Conservation (phyloP, 1,140 invertebrate species). For the Bombyx mandarina region DNA sequence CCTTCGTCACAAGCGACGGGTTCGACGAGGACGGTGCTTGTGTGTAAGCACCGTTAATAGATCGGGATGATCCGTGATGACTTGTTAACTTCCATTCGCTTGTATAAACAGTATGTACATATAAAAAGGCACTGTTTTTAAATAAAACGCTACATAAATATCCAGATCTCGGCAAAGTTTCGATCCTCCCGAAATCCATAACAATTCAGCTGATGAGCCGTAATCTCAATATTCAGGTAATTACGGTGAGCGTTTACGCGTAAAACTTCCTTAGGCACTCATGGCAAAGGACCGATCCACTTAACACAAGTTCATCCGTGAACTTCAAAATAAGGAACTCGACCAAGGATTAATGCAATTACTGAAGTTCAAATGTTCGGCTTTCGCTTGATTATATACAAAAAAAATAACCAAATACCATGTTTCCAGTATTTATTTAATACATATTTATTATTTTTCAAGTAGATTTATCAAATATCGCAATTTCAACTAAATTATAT, state of each 20-base stretch:
- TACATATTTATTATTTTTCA: no score
- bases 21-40: no score
- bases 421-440: not conserved
- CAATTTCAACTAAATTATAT: no score
- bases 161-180: no score
- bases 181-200: not conserved
- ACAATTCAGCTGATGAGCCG: constrained; percentile 7
- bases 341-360: constrained; percentile 33
- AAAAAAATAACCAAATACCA: constrained; percentile 1
- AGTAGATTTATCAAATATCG: no score
- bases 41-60: no score
- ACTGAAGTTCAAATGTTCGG: constrained; percentile 19
- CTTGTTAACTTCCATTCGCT: not conserved
- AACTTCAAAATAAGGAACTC: constrained; percentile 36
- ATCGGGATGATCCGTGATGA: no score
- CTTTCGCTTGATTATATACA: not conserved
- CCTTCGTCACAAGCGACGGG: no score
- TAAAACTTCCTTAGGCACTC: constrained; percentile 11
- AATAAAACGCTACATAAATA: not conserved
- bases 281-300: constrained; percentile 24
- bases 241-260: constrained; percentile 17
- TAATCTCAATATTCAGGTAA: constrained; percentile 14
- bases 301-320: constrained; percentile 24
- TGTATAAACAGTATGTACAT: not conserved
- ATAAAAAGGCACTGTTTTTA: not conserved